phyloP scores from a whole-genome alignment of 2,113 vertebrate genomes.

The Corvus cornix region DNA sequence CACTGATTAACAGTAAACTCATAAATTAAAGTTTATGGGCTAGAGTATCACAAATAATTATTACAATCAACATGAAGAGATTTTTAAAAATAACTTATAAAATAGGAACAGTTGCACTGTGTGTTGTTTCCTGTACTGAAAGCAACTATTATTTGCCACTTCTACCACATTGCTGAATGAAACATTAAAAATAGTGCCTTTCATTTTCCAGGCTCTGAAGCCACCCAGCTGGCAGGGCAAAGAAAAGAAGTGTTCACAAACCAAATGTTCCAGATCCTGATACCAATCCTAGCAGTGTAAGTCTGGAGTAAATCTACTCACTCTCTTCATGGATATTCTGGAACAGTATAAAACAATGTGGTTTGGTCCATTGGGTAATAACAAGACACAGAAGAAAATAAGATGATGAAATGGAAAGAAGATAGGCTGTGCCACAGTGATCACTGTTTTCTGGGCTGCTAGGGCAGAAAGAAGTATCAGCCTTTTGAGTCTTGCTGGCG shows the following conservation, averaged over 20 bases:
- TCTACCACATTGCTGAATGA: neutral
- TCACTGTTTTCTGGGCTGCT: neutral
- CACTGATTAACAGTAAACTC: conserved; percentile 8
- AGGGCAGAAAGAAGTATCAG: neutral
- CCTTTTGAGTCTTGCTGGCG: rapidly evolving
- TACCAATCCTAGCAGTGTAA: neutral
- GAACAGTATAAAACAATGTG: neutral
- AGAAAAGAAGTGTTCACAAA: neutral
- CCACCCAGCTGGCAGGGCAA: neutral
- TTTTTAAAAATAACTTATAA: neutral
- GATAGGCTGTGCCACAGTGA: neutral
- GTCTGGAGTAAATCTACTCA: neutral
- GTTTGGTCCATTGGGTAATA: neutral
- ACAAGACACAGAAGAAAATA: neutral
- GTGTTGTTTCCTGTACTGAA: conserved; percentile 10
- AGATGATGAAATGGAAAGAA: neutral
- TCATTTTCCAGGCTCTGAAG: conserved; percentile 9
- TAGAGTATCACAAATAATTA: neutral
- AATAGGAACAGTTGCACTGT: neutral
- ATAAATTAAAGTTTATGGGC: neutral
- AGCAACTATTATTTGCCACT: conserved; percentile 18
- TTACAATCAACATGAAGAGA: neutral
- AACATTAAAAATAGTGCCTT: conserved; percentile 12
- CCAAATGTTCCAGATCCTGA: neutral
- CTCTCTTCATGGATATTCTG: neutral